These are phyloP conservation scores for Caloenas nicobarica DNA, from an alignment of 2,113 vertebrate species.

Conservation along the genomic window DNA sequence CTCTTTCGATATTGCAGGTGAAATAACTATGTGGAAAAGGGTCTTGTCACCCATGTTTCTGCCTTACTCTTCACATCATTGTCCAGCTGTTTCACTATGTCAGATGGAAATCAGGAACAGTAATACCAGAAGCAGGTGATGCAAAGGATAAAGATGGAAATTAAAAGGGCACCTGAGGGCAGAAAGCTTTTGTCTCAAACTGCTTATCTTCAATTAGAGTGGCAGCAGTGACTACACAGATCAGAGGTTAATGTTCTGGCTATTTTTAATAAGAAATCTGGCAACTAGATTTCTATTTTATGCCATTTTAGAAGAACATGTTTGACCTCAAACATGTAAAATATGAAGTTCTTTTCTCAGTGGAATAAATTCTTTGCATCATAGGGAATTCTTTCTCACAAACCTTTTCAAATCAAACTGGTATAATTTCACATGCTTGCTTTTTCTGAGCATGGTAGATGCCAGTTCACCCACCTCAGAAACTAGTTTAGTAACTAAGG, in stretches of 20 bases:
- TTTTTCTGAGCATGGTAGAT: not conserved
- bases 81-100: not conserved
- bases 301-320: not conserved
- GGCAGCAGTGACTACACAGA: not conserved
- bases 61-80: not conserved
- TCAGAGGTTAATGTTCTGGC: not conserved
- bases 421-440: not conserved
- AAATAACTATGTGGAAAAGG: not conserved
- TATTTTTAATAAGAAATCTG: not conserved
- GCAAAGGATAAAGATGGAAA: not conserved
- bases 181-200: not conserved
- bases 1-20: not conserved
- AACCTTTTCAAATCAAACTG: rapidly evolving
- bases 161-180: not conserved
- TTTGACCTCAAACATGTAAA: not conserved
- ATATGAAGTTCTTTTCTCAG: not conserved
- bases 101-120: not conserved
- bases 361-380: not conserved
- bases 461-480: not conserved
- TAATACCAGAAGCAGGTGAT: not conserved
- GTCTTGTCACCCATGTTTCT: not conserved
- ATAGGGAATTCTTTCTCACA: not conserved
- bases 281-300: not conserved
- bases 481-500: not conserved
- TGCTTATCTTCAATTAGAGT: not conserved